phyloP scores from a whole-genome alignment of 1,140 invertebrate genomes.

The Antheraea pernyi region DNA sequence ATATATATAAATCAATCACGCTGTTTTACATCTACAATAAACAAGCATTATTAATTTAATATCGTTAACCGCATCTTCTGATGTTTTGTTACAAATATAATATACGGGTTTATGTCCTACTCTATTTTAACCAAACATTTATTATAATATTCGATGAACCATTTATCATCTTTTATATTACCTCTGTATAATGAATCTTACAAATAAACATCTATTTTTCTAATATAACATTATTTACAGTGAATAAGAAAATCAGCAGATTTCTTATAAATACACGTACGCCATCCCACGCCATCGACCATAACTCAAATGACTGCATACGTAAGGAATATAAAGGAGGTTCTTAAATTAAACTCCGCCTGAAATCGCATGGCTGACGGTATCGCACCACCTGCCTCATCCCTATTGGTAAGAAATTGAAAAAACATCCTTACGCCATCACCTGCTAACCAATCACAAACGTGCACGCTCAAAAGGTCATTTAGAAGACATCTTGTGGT shows the following conservation, averaged over 20 bases:
- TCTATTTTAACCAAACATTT: not conserved
- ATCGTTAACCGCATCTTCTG: too few species aligned
- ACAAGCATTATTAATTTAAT: too few species aligned
- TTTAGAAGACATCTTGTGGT: constrained; percentile 45
- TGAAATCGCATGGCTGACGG: constrained; percentile 68
- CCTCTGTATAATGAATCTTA: constrained; percentile 34
- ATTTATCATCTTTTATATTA: constrained; percentile 2
- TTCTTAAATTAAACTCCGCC: constrained; percentile 58
- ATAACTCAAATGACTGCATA: constrained; percentile 76
- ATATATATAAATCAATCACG: too few species aligned
- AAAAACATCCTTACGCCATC: constrained; percentile 41
- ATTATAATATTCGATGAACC: not conserved
- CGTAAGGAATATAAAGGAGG: constrained; percentile 77
- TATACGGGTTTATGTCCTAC: too few species aligned
- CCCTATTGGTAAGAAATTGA: constrained; percentile 55
- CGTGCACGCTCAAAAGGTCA: constrained; percentile 43
- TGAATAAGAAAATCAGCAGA: constrained; percentile 55
- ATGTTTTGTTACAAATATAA: too few species aligned
- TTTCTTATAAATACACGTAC: constrained; percentile 63
- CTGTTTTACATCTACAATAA: too few species aligned
- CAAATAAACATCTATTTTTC: constrained; percentile 4
- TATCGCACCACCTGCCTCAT: constrained; percentile 36
- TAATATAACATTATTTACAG: constrained; percentile 47
- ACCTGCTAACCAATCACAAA: constrained; percentile 62
- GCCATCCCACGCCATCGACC: constrained; percentile 53